Percentiles rank a stretch among this genome's conserved stretches.
phyloP scores from a whole-genome alignment of 2,797 vertebrate species.

The Trachurus trachurus region DNA sequence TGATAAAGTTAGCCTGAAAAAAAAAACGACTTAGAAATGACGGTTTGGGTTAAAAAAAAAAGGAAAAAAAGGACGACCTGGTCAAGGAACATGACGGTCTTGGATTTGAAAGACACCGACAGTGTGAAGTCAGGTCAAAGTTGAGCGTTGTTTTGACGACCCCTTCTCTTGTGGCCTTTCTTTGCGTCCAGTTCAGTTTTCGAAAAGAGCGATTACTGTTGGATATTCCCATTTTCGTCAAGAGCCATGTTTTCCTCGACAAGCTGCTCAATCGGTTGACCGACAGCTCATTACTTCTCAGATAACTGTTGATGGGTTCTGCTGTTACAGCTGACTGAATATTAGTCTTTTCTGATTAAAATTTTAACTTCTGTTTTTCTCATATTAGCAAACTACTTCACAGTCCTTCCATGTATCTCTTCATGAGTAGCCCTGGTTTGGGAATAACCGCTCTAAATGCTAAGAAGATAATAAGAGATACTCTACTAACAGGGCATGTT shows the following conservation, averaged over 20 bases:
- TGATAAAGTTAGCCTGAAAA: not conserved
- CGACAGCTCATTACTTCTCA: not conserved
- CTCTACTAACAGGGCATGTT: not conserved
- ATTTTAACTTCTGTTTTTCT: not conserved
- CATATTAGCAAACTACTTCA: not conserved
- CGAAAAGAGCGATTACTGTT: no score
- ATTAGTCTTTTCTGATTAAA: not conserved
- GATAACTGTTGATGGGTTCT: not conserved
- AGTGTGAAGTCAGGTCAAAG: not conserved
- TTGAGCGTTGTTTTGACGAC: not conserved
- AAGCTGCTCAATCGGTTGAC: no score
- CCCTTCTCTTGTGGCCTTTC: not conserved
- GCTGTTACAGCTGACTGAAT: not conserved
- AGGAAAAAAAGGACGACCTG: no score
- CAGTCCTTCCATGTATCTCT: not conserved
- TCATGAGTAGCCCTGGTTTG: not conserved
- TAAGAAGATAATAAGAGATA: not conserved
- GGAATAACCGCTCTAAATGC: slow-evolving; percentile 2
- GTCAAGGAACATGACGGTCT: no score
- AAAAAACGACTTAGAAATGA: no score
- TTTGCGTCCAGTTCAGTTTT: no score
- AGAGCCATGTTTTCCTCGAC: not conserved
- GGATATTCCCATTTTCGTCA: not conserved
- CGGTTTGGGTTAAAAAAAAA: no score
- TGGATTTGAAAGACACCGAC: no score